Evolutionary conservation across 2,797 vertebrate genomes (phyloP), one percentile per base, ranked within the genome.

Genomic region (Catostomus latipinnis): DNA sequence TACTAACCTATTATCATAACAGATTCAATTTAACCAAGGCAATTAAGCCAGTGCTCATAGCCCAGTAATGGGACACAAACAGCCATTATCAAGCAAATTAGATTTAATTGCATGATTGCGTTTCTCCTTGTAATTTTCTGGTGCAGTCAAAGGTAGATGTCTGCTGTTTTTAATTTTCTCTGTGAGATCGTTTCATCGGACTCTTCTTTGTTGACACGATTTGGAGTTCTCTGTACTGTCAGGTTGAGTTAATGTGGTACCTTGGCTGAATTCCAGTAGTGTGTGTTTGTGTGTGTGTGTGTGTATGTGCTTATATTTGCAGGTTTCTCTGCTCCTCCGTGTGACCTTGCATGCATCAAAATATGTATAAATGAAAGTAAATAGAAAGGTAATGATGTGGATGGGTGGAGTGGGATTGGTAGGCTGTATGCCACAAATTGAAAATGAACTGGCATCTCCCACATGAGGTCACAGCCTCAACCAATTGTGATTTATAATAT

Each of bases 41-140:
- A 88, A 76, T 89, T 87, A 80, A 83, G 53, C 6, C 12, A 56
- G 57, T 58, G 74, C 60, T 71, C 72, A 73, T 76, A 79, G 66
- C 82, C 22, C 50, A 81, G 78, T 76, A 57, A 70, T 63, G 56
- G 80, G 84, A 77, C 56, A 50, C 80, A 77, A 65, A 18, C 68
- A 85, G 77, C 71, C 56, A 80, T 82, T 75, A 81, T 82, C 22
- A 75, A 9, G 84, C 16, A 68, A 71, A 85, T 86, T 78, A 72
- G 68, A 80, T 74, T 78, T 71, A 83, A 85, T 86, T 82, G 54
- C 52, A n/a, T 83, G 80, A 53, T 34, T 70, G n/a, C 49, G 46
- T 74, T 83, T 83, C 68, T 14, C 83, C 75, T 83, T 4, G 74
- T 82, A 87, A 72, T 70, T 69, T 56, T 22, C 16, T 46, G 43